These are phyloP conservation scores for Neosilurus mollespiculum DNA, from an alignment of 2,797 vertebrate species.

Conservation along the genomic window DNA sequence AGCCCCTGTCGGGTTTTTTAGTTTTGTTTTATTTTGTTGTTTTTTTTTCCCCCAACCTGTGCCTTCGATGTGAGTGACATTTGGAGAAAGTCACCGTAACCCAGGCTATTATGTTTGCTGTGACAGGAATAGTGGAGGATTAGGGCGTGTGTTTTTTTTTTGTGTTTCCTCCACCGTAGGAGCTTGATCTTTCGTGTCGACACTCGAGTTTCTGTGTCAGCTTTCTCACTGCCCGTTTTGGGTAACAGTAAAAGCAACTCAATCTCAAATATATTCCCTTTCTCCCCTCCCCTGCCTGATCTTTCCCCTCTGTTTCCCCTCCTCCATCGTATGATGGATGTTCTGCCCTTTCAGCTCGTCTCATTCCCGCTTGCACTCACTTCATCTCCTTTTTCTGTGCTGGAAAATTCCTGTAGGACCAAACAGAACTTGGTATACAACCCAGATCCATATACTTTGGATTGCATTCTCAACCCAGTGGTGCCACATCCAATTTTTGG, in stretches of 20 bases:
- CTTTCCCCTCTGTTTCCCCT: conserved; percentile 16
- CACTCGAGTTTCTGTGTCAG: conserved; percentile 21
- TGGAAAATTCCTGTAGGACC: conserved; percentile 43
- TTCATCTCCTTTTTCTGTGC: conserved; percentile 26
- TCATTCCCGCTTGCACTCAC: conserved; percentile 19
- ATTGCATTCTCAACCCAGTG: conserved; percentile 26
- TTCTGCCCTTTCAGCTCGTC: conserved; percentile 47
- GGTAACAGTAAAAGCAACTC: conserved; percentile 43
- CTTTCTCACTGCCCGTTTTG: conserved; percentile 39
- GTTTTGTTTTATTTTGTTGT: too few relatives aligned
- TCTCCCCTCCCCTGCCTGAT: conserved; percentile 3
- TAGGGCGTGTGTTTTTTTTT: conserved; percentile 41
- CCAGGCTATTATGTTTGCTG: conserved; percentile 45
- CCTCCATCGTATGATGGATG: conserved; percentile 51
- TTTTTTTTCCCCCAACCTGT: conserved; percentile 46
- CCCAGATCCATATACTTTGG: conserved; percentile 53
- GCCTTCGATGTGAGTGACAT: conserved; percentile 47
- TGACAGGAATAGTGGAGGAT: conserved; percentile 31
- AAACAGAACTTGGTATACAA: conserved; percentile 40
- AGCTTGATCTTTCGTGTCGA: conserved; percentile 26
- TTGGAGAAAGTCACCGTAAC: conserved; percentile 53
- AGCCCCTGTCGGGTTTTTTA: conserved; percentile 44
- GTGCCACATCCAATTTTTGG: conserved; percentile 22
- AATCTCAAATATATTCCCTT: conserved; percentile 39
- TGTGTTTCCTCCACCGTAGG: conserved; percentile 22